These are phyloP conservation scores for Sebastes trivittatus DNA, from an alignment of 2,797 vertebrate species.

Conservation along the genomic window DNA sequence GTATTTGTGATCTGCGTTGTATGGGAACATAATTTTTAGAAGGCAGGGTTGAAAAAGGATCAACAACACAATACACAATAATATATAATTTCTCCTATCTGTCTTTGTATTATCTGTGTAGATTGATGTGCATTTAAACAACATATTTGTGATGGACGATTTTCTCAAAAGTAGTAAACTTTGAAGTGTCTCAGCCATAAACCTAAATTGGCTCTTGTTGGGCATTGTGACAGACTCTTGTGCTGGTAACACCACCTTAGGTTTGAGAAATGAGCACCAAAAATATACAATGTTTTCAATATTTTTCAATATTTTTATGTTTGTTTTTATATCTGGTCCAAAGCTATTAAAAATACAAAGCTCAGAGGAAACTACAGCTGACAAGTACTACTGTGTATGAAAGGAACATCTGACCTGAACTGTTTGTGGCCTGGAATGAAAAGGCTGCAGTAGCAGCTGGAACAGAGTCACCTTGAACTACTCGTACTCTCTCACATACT, in stretches of 20 bases:
- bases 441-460: background rate
- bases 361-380: background rate
- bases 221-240: background rate
- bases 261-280: background rate
- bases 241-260: background rate
- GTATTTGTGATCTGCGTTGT: too few species aligned
- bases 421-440: constrained; percentile 40
- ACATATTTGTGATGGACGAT: background rate
- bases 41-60: background rate
- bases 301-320: background rate
- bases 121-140: background rate
- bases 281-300: background rate
- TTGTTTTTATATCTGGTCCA: background rate
- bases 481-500: background rate
- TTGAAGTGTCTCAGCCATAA: background rate
- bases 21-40: too few species aligned
- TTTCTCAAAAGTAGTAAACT: background rate
- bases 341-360: background rate
- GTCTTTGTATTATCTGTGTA: background rate
- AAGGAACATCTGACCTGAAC: constrained; percentile 22
- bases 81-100: background rate
- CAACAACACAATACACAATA: background rate
- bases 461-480: constrained; percentile 40
- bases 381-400: background rate
- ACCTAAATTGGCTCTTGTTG: background rate